Conservation (phyloP, 2,113 vertebrate species). For the Halichoeres trimaculatus region DNA sequence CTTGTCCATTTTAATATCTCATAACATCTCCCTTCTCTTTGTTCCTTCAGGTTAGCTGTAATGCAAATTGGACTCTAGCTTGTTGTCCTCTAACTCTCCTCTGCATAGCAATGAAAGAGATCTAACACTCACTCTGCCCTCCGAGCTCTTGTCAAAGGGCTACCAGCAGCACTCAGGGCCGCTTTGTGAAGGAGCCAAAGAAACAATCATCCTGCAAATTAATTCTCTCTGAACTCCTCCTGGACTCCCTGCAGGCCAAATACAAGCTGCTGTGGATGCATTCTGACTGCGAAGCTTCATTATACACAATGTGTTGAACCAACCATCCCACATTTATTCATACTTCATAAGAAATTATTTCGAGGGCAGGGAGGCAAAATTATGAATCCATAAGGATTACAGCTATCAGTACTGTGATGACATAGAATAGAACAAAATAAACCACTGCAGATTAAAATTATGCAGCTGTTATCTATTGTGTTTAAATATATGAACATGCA, state of each 20-base stretch:
- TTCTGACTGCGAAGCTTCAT: constrained; percentile 1
- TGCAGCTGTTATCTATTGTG: not conserved
- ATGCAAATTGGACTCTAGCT: constrained; percentile 8
- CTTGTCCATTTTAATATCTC: constrained; percentile 2
- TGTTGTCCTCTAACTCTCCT: constrained; percentile 9
- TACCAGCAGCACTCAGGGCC: not conserved
- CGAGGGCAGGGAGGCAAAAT: not conserved
- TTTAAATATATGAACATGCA: not conserved
- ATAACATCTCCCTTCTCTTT: constrained; percentile 3
- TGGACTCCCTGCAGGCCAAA: constrained; percentile 32
- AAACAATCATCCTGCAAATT: constrained; percentile 22
- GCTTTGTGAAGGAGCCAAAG: constrained; percentile 31
- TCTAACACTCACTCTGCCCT: not conserved
- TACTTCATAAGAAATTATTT: constrained; percentile 15
- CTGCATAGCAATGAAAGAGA: constrained; percentile 25
- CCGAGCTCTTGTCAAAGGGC: constrained; percentile 20
- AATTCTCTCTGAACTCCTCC: constrained; percentile 32
- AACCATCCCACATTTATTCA: not conserved
- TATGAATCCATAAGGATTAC: constrained; percentile 3
- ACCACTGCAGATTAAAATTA: not conserved
- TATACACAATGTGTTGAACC: not conserved
- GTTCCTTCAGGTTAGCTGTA: not conserved
- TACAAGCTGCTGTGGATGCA: constrained; percentile 6
- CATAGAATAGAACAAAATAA: constrained; percentile 5
- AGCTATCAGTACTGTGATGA: not conserved